Percentiles rank a stretch among this genome's conserved stretches.
phyloP scores from a whole-genome alignment of 35 echinoderm and acorn worm species.

The Apostichopus japonicus region DNA sequence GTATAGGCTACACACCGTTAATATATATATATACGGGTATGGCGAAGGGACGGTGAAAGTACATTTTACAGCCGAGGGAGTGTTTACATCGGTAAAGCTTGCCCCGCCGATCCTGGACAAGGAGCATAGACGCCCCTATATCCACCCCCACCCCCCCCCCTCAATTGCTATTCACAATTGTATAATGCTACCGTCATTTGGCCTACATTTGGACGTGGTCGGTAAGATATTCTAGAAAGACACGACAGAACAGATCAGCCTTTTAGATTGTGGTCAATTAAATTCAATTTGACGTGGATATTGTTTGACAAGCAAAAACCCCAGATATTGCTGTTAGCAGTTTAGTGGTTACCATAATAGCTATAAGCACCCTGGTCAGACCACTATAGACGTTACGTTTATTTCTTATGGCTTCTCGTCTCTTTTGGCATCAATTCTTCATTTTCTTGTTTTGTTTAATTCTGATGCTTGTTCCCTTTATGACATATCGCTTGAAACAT shows the following conservation, averaged over 20 bases:
- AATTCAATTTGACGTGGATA: not conserved
- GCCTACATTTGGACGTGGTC: not conserved
- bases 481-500: slow-evolving; percentile 11
- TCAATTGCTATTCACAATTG: not conserved
- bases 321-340: not conserved
- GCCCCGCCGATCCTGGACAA: too few species aligned
- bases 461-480: not conserved
- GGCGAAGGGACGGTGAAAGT: too few species aligned
- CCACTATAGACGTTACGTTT: not conserved
- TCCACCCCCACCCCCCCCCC: too few species aligned
- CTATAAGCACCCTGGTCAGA: not conserved
- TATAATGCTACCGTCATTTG: not conserved
- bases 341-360: slow-evolving; percentile 15
- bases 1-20: too few species aligned
- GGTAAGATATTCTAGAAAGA: not conserved
- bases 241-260: not conserved
- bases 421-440: not conserved
- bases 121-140: too few species aligned
- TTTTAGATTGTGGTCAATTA: not conserved
- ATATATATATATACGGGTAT: too few species aligned
- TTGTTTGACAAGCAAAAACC: not conserved
- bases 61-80: too few species aligned
- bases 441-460: not conserved
- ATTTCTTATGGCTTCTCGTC: not conserved
- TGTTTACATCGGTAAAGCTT: too few species aligned